Evolutionary conservation across 2,113 vertebrate species (phyloP).

Genomic region (Pleuronectes platessa): DNA sequence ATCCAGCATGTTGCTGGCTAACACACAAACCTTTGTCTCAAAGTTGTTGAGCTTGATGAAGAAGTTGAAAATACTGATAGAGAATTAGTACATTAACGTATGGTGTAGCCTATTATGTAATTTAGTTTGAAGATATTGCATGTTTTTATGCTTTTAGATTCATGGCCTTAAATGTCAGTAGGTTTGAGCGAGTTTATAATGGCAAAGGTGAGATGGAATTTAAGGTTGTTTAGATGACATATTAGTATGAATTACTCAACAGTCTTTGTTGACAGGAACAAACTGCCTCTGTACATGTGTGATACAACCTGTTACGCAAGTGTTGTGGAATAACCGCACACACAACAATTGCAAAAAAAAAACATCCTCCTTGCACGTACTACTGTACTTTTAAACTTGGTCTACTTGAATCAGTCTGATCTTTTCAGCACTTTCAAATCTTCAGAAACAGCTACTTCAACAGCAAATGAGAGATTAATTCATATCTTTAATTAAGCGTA

Average conservation of each 20-base stretch:
- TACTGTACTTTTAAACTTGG: background rate
- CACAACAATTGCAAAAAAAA: constrained; percentile 5
- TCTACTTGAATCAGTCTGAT: constrained; percentile 1
- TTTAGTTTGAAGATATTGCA: background rate
- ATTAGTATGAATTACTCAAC: constrained; percentile 28
- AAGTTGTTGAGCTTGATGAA: background rate
- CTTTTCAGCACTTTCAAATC: background rate
- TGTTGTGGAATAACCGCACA: constrained; percentile 35
- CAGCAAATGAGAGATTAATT: background rate
- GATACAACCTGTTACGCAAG: constrained; percentile 57
- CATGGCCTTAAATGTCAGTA: constrained; percentile 2
- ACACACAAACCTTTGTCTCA: background rate
- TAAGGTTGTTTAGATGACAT: background rate
- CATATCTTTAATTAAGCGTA: background rate
- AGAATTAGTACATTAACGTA: background rate
- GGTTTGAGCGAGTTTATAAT: background rate
- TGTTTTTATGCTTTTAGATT: constrained; percentile 2
- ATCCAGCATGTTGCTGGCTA: background rate
- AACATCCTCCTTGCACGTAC: background rate
- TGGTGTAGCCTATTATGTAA: background rate
- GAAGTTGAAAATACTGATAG: background rate
- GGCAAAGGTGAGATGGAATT: background rate
- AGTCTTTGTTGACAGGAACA: constrained; percentile 16
- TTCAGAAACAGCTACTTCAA: background rate
- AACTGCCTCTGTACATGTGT: constrained; percentile 43